Conservation (phyloP, 2,113 vertebrate genomes). For the Chloroceryle aenea region DNA sequence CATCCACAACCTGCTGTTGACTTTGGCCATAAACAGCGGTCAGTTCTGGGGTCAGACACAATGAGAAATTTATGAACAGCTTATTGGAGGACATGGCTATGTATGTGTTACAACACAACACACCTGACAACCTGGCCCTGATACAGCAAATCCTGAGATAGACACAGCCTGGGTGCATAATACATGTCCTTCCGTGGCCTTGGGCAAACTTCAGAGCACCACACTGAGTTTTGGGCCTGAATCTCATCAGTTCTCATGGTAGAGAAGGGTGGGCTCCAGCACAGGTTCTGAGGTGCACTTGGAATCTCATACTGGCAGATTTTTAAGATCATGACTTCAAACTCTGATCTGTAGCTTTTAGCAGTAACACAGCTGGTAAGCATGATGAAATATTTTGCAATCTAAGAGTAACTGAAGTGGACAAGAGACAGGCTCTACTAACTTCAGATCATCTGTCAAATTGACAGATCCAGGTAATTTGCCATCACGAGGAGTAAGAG, state of each 20-base stretch:
- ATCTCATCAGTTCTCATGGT: fast-evolving
- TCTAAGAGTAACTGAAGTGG: not conserved
- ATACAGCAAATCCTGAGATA: not conserved
- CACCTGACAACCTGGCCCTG: not conserved
- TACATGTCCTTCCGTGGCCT: fast-evolving
- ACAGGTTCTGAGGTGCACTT: fast-evolving
- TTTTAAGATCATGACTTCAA: not conserved
- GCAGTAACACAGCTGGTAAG: not conserved
- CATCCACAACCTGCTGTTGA: not conserved
- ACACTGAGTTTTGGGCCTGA: not conserved
- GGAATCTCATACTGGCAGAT: not conserved
- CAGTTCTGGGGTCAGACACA: fast-evolving
- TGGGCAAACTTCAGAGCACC: not conserved
- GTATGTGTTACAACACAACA: not conserved
- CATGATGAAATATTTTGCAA: not conserved
- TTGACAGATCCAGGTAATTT: not conserved
- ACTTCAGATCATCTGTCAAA: not conserved
- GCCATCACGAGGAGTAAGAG: fast-evolving
- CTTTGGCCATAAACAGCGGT: not conserved
- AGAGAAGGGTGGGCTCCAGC: not conserved
- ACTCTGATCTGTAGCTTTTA: not conserved
- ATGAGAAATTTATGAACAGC: not conserved
- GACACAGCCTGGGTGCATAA: not conserved
- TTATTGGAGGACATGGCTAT: not conserved
- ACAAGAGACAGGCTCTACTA: not conserved